A percentile compares a stretch with the other conserved stretches of the same genome.
Evolutionary conservation across 2,113 vertebrate genomes (phyloP).

Genomic region (Crypturellus undulatus): DNA sequence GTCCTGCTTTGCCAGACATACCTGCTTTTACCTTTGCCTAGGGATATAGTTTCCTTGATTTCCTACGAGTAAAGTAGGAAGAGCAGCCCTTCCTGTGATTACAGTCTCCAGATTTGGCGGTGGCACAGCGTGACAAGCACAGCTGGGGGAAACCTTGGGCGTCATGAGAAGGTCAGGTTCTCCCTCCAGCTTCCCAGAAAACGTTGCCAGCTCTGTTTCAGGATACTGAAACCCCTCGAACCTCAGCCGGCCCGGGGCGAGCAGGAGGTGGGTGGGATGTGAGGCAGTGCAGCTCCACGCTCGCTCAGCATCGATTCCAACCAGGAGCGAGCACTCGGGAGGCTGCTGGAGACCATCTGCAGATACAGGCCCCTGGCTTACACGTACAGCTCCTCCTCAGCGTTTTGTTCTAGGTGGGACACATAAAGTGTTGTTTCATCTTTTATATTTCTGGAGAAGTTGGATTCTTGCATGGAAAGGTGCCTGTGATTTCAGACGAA

Average conservation of each 20-base stretch:
- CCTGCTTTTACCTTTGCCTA: background rate
- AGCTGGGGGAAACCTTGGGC: background rate
- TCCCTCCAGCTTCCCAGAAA: background rate
- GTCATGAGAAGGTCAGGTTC: background rate
- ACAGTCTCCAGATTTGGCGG: background rate
- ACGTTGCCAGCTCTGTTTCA: background rate
- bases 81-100: background rate
- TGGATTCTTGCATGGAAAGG: background rate
- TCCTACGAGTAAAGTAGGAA: background rate
- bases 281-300: background rate
- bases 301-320: background rate
- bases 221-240: background rate
- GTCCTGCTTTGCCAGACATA: background rate
- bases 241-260: background rate
- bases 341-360: background rate
- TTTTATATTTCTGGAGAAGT: background rate
- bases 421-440: background rate
- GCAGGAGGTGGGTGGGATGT: background rate
- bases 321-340: background rate
- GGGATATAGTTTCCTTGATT: background rate
- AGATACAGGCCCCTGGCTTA: background rate
- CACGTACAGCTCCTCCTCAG: background rate
- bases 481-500: slow-evolving; percentile 36
- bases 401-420: background rate
- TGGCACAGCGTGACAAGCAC: background rate